Evolutionary conservation across 2,113 vertebrate species (phyloP).

Genomic region (Oncorhynchus masou): DNA sequence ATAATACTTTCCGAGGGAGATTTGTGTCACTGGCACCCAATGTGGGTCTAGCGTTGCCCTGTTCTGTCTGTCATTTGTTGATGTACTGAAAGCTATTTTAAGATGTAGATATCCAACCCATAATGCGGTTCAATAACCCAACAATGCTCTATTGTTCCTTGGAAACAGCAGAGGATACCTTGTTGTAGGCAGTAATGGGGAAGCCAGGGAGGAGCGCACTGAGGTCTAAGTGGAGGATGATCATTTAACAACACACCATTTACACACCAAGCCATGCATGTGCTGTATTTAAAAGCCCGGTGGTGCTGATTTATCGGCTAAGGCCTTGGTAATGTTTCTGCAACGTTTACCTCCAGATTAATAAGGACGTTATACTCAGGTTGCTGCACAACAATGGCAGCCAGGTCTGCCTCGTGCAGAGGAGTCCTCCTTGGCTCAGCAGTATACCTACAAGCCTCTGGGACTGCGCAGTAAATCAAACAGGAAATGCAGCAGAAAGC

Average conservation of each 20-base stretch:
- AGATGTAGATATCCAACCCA: not conserved
- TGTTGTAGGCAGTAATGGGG: not conserved
- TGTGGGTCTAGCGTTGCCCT: not conserved
- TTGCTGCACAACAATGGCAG: conserved; percentile 47
- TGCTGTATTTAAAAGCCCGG: conserved; percentile 16
- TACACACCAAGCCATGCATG: conserved; percentile 4
- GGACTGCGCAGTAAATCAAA: conserved; percentile 71
- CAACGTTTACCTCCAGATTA: conserved; percentile 54
- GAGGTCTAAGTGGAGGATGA: not conserved
- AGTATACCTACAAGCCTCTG: conserved; percentile 64
- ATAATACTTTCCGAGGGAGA: not conserved
- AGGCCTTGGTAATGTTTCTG: conserved; percentile 40
- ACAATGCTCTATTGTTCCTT: not conserved
- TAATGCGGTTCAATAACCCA: not conserved
- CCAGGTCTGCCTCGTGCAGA: conserved; percentile 48
- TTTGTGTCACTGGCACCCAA: not conserved
- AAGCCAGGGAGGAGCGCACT: not conserved
- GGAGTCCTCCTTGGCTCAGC: conserved; percentile 40
- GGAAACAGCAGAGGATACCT: not conserved
- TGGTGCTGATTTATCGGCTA: conserved; percentile 34
- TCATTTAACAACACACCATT: conserved; percentile 11
- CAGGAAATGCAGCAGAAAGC: conserved; percentile 74
- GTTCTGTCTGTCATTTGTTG: not conserved
- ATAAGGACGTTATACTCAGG: conserved; percentile 50
- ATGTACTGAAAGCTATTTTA: not conserved